phyloP scores from a whole-genome alignment of 2,797 vertebrate genomes.

The Cynopterus sphinx region DNA sequence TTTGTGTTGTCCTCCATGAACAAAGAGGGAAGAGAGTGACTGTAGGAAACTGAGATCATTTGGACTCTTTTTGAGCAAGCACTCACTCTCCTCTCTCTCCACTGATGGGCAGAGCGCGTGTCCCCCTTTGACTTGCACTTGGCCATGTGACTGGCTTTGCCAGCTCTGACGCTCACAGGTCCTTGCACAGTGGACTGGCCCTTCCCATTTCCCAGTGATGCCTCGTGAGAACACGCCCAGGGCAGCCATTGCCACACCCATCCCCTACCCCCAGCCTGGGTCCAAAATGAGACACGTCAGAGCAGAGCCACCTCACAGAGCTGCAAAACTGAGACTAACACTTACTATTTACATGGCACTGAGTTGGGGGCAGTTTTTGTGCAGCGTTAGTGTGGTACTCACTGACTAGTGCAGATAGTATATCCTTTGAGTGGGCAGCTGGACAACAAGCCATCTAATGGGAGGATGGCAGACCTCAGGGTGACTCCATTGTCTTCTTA shows the following conservation, averaged over 20 bases:
- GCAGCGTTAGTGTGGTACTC: background rate
- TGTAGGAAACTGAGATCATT: background rate
- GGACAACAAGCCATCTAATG: background rate
- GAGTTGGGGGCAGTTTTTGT: background rate
- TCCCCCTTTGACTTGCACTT: background rate
- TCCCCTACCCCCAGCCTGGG: background rate
- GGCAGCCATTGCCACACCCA: background rate
- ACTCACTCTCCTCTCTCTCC: background rate
- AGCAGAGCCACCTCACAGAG: background rate
- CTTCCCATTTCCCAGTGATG: background rate
- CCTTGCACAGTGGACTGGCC: background rate
- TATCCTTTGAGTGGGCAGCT: background rate
- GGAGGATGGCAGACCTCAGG: background rate
- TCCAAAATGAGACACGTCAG: background rate
- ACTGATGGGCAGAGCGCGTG: background rate
- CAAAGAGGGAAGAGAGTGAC: background rate
- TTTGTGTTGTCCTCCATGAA: background rate
- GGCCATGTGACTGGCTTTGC: background rate
- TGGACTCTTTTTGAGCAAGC: background rate
- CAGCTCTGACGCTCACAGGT: background rate
- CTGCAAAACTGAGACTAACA: background rate
- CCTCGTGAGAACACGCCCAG: background rate
- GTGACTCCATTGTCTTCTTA: background rate
- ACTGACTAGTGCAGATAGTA: background rate
- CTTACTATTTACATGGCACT: background rate